Percentiles rank a stretch among this genome's conserved stretches.
These are phyloP conservation scores for Agrypnia vestita DNA, from an alignment of 1,140 invertebrate species.

Conservation along the genomic window DNA sequence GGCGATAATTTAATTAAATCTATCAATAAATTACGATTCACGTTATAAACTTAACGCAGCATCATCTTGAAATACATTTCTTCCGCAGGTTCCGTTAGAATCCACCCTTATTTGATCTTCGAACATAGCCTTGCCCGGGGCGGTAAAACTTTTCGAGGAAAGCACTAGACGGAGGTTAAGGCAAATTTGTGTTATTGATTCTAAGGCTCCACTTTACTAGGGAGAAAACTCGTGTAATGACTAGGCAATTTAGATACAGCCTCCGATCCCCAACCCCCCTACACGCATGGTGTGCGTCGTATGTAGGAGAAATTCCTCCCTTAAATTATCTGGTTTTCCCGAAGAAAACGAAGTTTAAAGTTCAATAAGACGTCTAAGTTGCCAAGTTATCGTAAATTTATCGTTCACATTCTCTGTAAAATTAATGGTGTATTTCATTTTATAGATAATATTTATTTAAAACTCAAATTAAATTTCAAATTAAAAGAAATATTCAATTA, in stretches of 20 bases:
- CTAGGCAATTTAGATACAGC: constrained; percentile 40
- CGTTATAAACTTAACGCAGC: too few species aligned
- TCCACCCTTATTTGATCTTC: constrained; percentile 22
- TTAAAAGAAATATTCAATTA: too few species aligned
- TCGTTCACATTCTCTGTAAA: not conserved
- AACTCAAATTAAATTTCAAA: too few species aligned
- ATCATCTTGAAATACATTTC: not conserved
- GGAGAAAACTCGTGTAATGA: constrained; percentile 42
- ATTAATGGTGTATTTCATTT: too few species aligned
- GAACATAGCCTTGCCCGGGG: constrained; percentile 8
- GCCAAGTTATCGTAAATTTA: constrained; percentile 31
- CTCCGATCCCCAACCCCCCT: not conserved
- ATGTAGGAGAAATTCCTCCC: constrained; percentile 23
- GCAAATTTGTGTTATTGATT: constrained; percentile 42
- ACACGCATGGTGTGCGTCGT: constrained; percentile 25
- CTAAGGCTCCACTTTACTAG: constrained; percentile 36
- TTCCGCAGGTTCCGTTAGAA: constrained; percentile 7
- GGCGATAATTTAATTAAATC: too few species aligned
- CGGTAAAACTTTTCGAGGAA: constrained; percentile 8
- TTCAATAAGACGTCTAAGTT: constrained; percentile 33
- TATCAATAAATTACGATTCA: too few species aligned
- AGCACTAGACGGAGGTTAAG: constrained; percentile 15
- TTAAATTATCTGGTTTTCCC: constrained; percentile 34
- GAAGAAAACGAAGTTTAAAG: constrained; percentile 27
- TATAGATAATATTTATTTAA: too few species aligned